A percentile compares a stretch with the other conserved stretches of the same genome.
phyloP scores from a whole-genome alignment of 2,888 invertebrate species.

The Empis livida region DNA sequence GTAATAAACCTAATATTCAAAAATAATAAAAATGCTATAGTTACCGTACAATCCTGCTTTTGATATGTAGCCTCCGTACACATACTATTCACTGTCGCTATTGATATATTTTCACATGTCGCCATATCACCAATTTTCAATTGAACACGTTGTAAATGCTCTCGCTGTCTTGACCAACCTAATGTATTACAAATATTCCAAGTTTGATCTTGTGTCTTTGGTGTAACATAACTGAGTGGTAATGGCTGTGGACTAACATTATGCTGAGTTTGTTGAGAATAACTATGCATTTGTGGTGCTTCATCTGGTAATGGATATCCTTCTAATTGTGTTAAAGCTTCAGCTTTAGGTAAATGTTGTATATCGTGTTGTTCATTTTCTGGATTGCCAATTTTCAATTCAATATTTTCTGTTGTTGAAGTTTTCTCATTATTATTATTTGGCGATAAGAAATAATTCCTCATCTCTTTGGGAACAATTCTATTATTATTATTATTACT shows the following conservation, averaged over 20 bases:
- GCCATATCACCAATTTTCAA: constrained; percentile 64
- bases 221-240: constrained; percentile 13
- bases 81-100: constrained; percentile 67
- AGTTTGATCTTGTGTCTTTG: constrained; percentile 16
- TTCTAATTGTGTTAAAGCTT: constrained; percentile 23
- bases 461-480: constrained; percentile 26
- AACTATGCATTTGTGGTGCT: constrained; percentile 30
- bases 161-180: constrained; percentile 75
- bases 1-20: neutral
- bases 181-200: constrained; percentile 63
- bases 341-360: constrained; percentile 25
- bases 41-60: constrained; percentile 72
- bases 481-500: neutral
- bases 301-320: constrained; percentile 30
- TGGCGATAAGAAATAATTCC: constrained; percentile 31
- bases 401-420: constrained; percentile 11
- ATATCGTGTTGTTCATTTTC: constrained; percentile 14
- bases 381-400: constrained; percentile 8
- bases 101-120: constrained; percentile 73
- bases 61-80: constrained; percentile 71
- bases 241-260: constrained; percentile 8
- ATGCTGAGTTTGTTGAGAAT: constrained; percentile 12
- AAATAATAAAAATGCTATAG: constrained; percentile 27
- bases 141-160: constrained; percentile 69
- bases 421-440: constrained; percentile 7